phyloP scores from a whole-genome alignment of 1,140 invertebrate species.

The Eupristina koningsbergeri region DNA sequence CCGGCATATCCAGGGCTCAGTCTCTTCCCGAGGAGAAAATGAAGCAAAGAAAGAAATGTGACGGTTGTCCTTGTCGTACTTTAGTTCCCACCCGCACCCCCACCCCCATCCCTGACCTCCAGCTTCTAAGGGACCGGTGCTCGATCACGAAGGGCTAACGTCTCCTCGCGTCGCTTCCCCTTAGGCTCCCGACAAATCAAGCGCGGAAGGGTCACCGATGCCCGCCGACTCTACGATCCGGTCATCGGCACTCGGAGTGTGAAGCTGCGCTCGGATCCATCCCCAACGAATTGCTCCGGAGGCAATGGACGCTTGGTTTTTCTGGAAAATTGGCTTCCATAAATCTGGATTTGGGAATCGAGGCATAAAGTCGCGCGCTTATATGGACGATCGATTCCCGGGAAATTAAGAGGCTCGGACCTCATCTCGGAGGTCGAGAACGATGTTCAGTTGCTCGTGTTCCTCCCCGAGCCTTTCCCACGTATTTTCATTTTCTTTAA shows the following conservation, averaged over 20 bases:
- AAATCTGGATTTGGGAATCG: background rate
- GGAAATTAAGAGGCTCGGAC: background rate
- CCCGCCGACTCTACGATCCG: no score
- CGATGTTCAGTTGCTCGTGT: no score
- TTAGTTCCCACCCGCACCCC: no score
- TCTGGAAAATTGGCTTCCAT: background rate
- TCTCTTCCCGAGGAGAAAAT: background rate
- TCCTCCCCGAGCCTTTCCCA: background rate
- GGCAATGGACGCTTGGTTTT: background rate
- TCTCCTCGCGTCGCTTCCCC: background rate
- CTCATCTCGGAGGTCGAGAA: no score
- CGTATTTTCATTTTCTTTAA: background rate
- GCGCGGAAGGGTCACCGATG: background rate
- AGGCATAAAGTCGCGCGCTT: background rate
- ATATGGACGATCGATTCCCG: background rate
- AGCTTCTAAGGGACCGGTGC: background rate
- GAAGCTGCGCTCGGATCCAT: no score
- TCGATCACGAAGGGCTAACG: background rate
- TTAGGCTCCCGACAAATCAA: constrained; percentile 10
- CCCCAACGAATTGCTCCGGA: no score
- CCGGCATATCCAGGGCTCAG: background rate
- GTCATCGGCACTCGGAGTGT: background rate
- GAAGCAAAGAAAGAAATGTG: background rate
- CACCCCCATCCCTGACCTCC: no score
- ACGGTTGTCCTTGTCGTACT: background rate